These are phyloP conservation scores for Drosophila setosimentum DNA, from an alignment of 2,888 invertebrate genomes.

Conservation along the genomic window DNA sequence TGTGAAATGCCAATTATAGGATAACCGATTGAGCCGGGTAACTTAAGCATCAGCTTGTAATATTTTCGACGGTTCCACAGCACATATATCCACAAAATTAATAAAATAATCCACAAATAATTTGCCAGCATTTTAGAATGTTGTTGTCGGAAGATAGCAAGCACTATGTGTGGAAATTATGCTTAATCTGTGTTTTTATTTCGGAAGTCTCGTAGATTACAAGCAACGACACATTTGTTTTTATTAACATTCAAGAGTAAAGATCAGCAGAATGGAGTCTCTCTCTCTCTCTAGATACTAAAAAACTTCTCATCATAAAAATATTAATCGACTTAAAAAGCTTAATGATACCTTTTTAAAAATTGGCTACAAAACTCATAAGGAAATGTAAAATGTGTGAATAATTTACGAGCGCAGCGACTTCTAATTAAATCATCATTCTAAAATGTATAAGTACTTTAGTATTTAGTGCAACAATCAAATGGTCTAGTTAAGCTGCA, in stretches of 20 bases:
- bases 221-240: neutral
- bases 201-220: neutral
- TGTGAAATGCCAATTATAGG: conserved; percentile 68
- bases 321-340: too few relatives aligned
- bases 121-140: conserved; percentile 24
- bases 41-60: conserved; percentile 63
- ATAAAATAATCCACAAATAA: conserved; percentile 39
- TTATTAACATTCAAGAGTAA: neutral
- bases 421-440: neutral
- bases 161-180: neutral
- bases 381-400: neutral
- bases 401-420: neutral
- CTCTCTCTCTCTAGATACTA: too few relatives aligned
- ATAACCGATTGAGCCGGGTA: conserved; percentile 72
- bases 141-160: neutral
- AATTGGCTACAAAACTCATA: neutral
- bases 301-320: too few relatives aligned
- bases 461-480: conserved; percentile 34
- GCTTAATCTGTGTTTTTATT: conserved; percentile 20
- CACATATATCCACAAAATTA: conserved; percentile 59
- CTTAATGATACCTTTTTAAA: too few relatives aligned
- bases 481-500: conserved; percentile 28
- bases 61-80: conserved; percentile 73
- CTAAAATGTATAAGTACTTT: conserved; percentile 7
- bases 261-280: neutral